A percentile compares a stretch with the other conserved stretches of the same genome.
Conservation (phyloP, 2,888 invertebrate species). For the Xylocampa areola region DNA sequence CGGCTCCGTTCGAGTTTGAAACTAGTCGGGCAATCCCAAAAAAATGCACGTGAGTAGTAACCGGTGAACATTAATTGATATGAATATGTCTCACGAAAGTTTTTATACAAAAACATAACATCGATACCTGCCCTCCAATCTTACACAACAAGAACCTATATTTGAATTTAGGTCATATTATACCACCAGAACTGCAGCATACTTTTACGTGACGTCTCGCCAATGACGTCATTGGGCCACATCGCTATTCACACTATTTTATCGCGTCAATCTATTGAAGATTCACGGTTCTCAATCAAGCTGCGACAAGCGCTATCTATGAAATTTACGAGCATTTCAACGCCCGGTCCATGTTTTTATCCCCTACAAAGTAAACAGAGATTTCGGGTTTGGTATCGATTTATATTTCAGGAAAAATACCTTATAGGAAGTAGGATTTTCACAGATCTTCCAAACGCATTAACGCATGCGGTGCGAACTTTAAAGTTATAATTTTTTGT, state of each 20-base stretch:
- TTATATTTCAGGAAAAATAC: neutral
- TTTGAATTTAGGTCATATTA: constrained; percentile 16
- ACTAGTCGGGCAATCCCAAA: too few relatives aligned
- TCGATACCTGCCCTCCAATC: too few relatives aligned
- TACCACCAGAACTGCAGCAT: constrained; percentile 1
- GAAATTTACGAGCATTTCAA: constrained; percentile 45
- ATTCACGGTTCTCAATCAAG: constrained; percentile 50
- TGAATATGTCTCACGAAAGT: too few relatives aligned
- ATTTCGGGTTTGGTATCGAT: constrained; percentile 1
- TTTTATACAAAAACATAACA: too few relatives aligned
- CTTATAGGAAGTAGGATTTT: too few relatives aligned
- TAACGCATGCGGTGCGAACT: too few relatives aligned
- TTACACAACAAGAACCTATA: too few relatives aligned
- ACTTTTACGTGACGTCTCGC: constrained; percentile 11
- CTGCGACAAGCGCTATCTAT: constrained; percentile 40
- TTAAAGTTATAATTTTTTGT: too few relatives aligned
- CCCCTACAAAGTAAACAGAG: constrained; percentile 13
- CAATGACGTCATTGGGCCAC: constrained; percentile 29
- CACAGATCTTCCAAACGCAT: too few relatives aligned
- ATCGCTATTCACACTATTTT: constrained; percentile 42
- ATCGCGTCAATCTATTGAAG: constrained; percentile 53
- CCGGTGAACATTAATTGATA: too few relatives aligned
- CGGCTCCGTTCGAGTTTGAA: too few relatives aligned
- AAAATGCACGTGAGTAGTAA: too few relatives aligned
- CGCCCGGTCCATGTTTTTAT: constrained; percentile 13